These are phyloP conservation scores for Sarcophaga bullata DNA, from an alignment of 1,140 invertebrate genomes.

Conservation along the genomic window DNA sequence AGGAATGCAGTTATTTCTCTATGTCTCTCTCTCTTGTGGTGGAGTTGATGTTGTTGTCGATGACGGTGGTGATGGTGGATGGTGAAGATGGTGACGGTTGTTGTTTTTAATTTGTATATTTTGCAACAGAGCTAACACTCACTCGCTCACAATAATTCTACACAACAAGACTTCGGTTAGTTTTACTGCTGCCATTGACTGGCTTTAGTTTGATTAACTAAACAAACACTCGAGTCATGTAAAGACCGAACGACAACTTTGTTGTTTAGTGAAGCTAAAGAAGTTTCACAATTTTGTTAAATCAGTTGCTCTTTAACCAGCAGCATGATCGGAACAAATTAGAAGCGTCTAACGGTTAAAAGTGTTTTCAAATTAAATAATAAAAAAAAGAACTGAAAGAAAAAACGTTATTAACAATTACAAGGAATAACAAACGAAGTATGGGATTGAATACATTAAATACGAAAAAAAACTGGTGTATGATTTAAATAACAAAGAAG, in stretches of 20 bases:
- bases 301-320: slow-evolving; percentile 56
- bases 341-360: slow-evolving; percentile 34
- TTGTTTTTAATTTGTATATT: neutral
- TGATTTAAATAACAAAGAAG: slow-evolving; percentile 35
- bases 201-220: too few species aligned
- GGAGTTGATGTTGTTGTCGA: slow-evolving; percentile 18
- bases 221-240: too few species aligned
- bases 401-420: slow-evolving; percentile 27
- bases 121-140: slow-evolving; percentile 10
- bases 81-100: neutral
- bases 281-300: slow-evolving; percentile 40
- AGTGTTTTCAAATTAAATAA: slow-evolving; percentile 20
- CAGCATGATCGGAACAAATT: slow-evolving; percentile 51
- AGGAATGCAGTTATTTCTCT: neutral
- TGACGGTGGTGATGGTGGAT: slow-evolving; percentile 2
- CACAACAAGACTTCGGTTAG: too few species aligned
- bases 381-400: slow-evolving; percentile 11
- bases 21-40: neutral
- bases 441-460: neutral
- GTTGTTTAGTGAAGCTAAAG: neutral
- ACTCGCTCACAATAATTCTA: neutral
- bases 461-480: slow-evolving; percentile 46
- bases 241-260: too few species aligned
- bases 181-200: too few species aligned
- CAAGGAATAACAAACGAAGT: slow-evolving; percentile 23